A percentile compares a stretch with the other conserved stretches of the same genome.
Conservation (phyloP, 2,113 vertebrate genomes). For the Brevimyrus niger region DNA sequence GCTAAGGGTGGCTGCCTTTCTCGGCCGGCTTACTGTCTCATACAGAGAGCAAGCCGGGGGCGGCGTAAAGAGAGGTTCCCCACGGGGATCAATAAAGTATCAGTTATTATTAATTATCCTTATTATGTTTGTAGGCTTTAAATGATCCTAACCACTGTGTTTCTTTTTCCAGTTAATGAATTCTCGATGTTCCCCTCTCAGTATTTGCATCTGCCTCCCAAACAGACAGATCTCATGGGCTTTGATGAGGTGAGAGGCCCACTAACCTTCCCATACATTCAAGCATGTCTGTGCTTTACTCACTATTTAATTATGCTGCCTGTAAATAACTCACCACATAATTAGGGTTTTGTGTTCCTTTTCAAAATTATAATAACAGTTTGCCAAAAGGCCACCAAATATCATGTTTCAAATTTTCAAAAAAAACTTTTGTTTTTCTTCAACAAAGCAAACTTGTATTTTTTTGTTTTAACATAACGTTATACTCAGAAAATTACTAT, state of each 20-base stretch:
- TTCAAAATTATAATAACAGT: not conserved
- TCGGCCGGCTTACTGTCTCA: too few species aligned
- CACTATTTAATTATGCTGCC: not conserved
- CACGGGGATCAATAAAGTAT: too few species aligned
- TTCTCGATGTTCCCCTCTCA: slow-evolving; percentile 75
- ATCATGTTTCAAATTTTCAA: not conserved
- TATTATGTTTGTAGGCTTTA: not conserved
- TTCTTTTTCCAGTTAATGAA: slow-evolving; percentile 69
- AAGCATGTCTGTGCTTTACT: not conserved
- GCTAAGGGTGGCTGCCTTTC: too few species aligned
- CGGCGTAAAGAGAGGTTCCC: too few species aligned
- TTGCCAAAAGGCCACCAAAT: not conserved
- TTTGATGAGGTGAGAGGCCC: slow-evolving; percentile 77
- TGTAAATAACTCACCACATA: not conserved
- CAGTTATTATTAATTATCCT: too few species aligned
- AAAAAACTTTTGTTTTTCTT: not conserved
- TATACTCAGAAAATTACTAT: not conserved
- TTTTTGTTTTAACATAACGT: not conserved
- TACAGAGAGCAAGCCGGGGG: too few species aligned
- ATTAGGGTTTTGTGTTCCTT: not conserved
- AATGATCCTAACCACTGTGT: not conserved
- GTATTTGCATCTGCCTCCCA: slow-evolving; percentile 67
- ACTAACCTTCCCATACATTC: not conserved
- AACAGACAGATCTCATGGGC: slow-evolving; percentile 76
- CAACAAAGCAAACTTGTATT: not conserved